Conservation (phyloP, 2,113 vertebrate genomes). For the Xyrauchen texanus region DNA sequence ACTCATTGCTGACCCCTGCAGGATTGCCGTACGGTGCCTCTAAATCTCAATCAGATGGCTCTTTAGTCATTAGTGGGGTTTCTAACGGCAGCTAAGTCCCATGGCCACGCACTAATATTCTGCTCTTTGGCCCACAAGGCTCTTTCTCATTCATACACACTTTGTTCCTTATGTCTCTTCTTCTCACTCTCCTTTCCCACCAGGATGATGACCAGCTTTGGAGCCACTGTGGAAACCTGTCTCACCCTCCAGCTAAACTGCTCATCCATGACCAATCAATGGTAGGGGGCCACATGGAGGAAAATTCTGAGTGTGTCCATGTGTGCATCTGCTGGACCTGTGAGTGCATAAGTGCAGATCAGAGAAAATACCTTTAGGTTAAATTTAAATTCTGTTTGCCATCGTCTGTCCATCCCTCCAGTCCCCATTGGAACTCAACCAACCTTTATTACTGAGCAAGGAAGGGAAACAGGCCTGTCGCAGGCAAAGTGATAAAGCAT, state of each 20-base stretch:
- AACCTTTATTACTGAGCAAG: constrained; percentile 42
- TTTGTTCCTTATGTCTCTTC: constrained; percentile 6
- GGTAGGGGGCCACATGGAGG: constrained; percentile 6
- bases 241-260: constrained; percentile 43
- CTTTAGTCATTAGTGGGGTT: constrained; percentile 64
- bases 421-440: constrained; percentile 14
- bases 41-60: constrained; percentile 69
- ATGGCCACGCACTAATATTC: constrained; percentile 7
- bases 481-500: constrained; percentile 39
- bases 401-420: constrained; percentile 33
- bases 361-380: constrained; percentile 44
- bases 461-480: constrained; percentile 22
- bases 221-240: constrained; percentile 52
- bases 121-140: constrained; percentile 31
- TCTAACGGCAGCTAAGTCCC: constrained; percentile 53
- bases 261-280: constrained; percentile 49
- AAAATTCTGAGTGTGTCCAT: constrained; percentile 1
- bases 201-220: constrained; percentile 40
- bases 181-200: neutral
- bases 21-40: constrained; percentile 57
- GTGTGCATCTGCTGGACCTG: neutral
- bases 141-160: neutral
- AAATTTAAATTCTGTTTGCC: constrained; percentile 35
- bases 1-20: constrained; percentile 64
- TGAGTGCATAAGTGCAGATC: constrained; percentile 47